Base-by-base conservation (phyloP, 2,113 vertebrate genomes). In the Dipodomys merriami region DNA sequence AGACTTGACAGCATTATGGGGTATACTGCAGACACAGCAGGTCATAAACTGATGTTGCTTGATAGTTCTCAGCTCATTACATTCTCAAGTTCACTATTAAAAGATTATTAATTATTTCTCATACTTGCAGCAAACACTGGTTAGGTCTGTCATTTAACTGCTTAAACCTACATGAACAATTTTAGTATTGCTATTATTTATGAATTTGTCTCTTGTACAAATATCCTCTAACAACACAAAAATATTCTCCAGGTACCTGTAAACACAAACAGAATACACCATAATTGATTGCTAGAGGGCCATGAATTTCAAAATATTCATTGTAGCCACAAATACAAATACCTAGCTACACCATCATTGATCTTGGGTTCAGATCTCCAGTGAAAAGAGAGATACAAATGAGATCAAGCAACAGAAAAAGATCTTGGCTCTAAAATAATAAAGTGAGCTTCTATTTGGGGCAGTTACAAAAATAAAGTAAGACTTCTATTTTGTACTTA, bases 1-100 rank as follows among this genome's bases (percentile, higher is more conserved):
- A 65, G 53, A 57, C 53, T 57, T 57, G 53, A 57, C 53, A 62
- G 9, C 30, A 12, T 57, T 65, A 0, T 20, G 7, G 62, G 1
- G 2, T 10, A 0, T 15, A 1, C 18, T 44, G 11, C 76, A 91
- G 33, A n/a, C 8, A 9, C 22, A 2, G 1, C 1, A 53, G 7
- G 11, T 57, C 20, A 18, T 12, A 79, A 69, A 35, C 39, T 20
- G 7, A 25, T 71, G 16, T 29, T 80, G 83, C 15, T 71, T 7
- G 25, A 33, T 33, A 5, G 33, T 79, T 69, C 30, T 80, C 33
- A 30, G 16, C 65, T 60, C 25, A 60, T 60, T 25, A n/a, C 18
- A 27, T 9, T 85, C 60, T 83, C 62, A 22, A 1, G 13, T 16
- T 83, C 69, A 13, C 9, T 35, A 6, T 39, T 49, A 7, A 46